phyloP scores from a whole-genome alignment of 2,797 vertebrate species.

The Rhabdomys pumilio region DNA sequence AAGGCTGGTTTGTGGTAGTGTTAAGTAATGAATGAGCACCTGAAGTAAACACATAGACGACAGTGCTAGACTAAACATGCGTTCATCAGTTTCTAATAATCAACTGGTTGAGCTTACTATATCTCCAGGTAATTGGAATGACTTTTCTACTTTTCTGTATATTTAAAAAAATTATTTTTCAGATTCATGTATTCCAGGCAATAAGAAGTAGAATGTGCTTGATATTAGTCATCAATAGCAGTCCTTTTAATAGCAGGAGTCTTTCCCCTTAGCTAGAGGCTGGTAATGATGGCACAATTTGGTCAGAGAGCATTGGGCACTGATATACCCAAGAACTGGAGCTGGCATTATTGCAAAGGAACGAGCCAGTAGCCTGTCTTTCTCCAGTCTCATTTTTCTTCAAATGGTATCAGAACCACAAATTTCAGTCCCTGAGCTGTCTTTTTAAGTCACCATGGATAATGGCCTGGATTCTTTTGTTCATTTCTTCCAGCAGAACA shows the following conservation, averaged over 20 bases:
- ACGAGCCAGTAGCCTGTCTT: not conserved
- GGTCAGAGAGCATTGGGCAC: not conserved
- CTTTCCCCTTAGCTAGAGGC: not conserved
- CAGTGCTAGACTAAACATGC: not conserved
- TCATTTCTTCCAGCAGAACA: constrained; percentile 52
- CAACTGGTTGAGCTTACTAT: not conserved
- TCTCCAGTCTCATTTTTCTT: constrained; percentile 51
- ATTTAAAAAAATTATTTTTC: not conserved
- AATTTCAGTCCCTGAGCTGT: not conserved
- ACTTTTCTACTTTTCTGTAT: not conserved
- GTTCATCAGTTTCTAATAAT: not conserved
- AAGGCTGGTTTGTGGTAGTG: fast-evolving
- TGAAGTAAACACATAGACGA: no score
- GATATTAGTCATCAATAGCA: not conserved
- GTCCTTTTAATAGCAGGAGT: not conserved
- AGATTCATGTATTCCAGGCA: not conserved
- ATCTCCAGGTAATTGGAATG: not conserved
- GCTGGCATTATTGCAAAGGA: not conserved
- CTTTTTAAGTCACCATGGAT: constrained; percentile 67
- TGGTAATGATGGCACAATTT: not conserved
- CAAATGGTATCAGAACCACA: constrained; percentile 50
- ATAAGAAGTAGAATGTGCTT: not conserved
- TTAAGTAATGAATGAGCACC: constrained; percentile 20
- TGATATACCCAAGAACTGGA: no score
- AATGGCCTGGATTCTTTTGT: constrained; percentile 34